Conservation (phyloP, 2,888 invertebrate species). For the Toxonevra muliebris region DNA sequence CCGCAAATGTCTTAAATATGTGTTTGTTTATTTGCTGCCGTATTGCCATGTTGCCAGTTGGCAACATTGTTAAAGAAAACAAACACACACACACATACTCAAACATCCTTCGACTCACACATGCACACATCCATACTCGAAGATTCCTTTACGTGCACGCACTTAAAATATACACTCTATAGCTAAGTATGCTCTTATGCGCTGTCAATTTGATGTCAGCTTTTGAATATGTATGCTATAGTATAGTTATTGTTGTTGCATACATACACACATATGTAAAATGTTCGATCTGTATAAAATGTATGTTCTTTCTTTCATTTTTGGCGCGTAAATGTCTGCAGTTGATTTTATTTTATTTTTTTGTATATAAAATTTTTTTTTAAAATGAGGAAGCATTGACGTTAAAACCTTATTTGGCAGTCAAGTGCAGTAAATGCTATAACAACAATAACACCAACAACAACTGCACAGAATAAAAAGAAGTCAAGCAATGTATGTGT, state of each 20-base stretch:
- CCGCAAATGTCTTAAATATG: no score
- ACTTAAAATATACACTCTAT: no score
- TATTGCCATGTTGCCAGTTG: no score
- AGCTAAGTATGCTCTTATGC: neutral
- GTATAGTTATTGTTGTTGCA: constrained; percentile 2
- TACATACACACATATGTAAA: neutral
- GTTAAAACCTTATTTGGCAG: neutral
- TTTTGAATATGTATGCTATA: constrained; percentile 16
- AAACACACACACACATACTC: no score
- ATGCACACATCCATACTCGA: no score
- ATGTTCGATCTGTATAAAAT: constrained; percentile 7
- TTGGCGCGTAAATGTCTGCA: neutral
- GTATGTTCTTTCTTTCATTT: neutral
- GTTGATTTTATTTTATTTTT: constrained; percentile 9
- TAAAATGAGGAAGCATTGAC: constrained; percentile 2
- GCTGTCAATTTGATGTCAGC: constrained; percentile 33
- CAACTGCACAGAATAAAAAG: neutral
- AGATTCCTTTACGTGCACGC: no score
- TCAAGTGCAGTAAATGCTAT: neutral
- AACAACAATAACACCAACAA: neutral
- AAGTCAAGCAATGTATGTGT: constrained; percentile 8
- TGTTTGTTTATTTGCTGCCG: no score
- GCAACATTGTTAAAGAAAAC: no score
- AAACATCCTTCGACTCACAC: no score
- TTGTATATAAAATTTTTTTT: neutral